Percentiles rank a stretch among this genome's conserved stretches.
These are phyloP conservation scores for Pandion haliaetus DNA, from an alignment of 2,113 vertebrate species.

Conservation along the genomic window DNA sequence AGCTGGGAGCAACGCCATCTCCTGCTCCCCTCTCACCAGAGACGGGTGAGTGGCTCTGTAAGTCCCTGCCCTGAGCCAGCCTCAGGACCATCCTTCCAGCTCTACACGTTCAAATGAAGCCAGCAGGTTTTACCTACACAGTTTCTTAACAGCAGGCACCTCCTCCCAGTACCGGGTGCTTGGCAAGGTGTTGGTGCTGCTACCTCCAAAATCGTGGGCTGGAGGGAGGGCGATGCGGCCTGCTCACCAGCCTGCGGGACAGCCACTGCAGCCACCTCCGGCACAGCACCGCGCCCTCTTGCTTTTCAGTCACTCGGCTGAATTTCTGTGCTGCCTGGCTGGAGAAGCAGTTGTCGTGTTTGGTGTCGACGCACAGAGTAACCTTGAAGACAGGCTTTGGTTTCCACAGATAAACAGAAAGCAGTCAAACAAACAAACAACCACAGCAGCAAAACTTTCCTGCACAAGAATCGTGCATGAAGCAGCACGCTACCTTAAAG, in stretches of 20 bases:
- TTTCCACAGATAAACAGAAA: not conserved
- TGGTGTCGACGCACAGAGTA: not conserved
- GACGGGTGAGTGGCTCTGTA: not conserved
- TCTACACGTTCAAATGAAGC: not conserved
- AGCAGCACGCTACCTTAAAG: not conserved
- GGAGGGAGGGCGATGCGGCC: not conserved
- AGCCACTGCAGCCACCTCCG: not conserved
- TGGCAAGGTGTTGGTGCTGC: not conserved
- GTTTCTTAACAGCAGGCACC: not conserved
- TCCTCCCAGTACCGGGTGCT: not conserved
- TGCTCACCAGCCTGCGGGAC: not conserved
- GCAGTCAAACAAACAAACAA: not conserved
- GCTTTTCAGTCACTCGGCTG: not conserved
- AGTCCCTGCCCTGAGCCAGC: not conserved
- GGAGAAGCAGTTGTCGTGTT: not conserved
- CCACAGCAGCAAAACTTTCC: not conserved
- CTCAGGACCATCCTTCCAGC: not conserved
- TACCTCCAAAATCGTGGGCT: fast-evolving
- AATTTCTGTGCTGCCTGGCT: not conserved
- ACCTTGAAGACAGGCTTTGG: not conserved
- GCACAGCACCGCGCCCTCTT: fast-evolving
- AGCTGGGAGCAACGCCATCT: fast-evolving
- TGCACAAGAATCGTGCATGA: fast-evolving
- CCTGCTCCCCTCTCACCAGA: not conserved
- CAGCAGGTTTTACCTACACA: not conserved